Evolutionary conservation across 2,797 vertebrate species (phyloP), one percentile per base, ranked within the genome.

Genomic region (Tapirus indicus): DNA sequence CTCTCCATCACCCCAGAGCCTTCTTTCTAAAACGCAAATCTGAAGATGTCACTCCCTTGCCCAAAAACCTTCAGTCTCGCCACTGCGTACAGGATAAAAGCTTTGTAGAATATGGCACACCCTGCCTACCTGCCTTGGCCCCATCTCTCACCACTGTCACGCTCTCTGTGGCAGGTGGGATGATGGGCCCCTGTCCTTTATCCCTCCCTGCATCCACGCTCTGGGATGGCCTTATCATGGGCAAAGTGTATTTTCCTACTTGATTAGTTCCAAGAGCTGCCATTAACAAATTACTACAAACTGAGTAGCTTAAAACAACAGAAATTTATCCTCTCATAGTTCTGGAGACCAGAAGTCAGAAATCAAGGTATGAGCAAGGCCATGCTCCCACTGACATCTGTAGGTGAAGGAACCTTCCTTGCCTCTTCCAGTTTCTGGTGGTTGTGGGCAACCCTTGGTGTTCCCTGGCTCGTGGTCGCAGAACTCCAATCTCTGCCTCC

Each of bases 391-490:
- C 49, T 52, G 49, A 52, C 49, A 52, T 13, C 49, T 52, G 13
- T 52, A 52, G 49, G 49, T 13, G 13, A 52, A 52, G 49, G 49
- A 52, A 52, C 49, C 49, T 52, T 52, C 49, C 49, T 23, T 29
- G 66, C 32, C 25, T 44, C 54, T 35, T 58, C 49, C 54, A 0
- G 66, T 56, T 14, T 1, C 32, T 41, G 21, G 32, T 14, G 6
- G 29, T 25, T 35, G 16, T 10, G 14, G 17, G 69, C n/a, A 12
- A 52, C 3, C 69, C 27, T 11, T 23, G 18, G n/a, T 4, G 0
- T 6, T 83, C 66, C 44, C 16, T 1, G 58, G 32, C 58, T 75
- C 1, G 0, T 3, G 6, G 41, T 16, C 6, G 58, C 10, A 66
- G 18, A 25, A 49, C 29, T 35, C 32, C 62, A 49, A 14, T 66